phyloP scores from a whole-genome alignment of 2,888 invertebrate species.

The Epinotia ramella region DNA sequence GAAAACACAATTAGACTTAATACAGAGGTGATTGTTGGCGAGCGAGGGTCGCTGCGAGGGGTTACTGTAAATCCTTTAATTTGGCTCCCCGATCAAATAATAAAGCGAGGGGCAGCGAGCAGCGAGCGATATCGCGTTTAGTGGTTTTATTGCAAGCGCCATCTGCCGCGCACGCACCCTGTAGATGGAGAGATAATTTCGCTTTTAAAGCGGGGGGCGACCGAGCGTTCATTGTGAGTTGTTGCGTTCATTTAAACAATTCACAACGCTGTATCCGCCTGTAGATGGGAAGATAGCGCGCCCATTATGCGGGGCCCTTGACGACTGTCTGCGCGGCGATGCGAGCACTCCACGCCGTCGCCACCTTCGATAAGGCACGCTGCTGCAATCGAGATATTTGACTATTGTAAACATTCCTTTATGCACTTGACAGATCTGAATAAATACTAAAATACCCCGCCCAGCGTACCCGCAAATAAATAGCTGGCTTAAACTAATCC shows the following conservation, averaged over 20 bases:
- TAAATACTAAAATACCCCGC: not conserved
- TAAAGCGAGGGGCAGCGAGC: slow-evolving; percentile 77
- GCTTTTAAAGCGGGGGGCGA: slow-evolving; percentile 74
- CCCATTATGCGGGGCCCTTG: slow-evolving; percentile 70
- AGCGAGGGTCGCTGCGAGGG: slow-evolving; percentile 80
- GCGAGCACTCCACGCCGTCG: slow-evolving; percentile 60
- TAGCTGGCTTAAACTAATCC: too few species aligned
- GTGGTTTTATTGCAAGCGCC: slow-evolving; percentile 86
- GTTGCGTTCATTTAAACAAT: slow-evolving; percentile 80
- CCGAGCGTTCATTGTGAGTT: slow-evolving; percentile 73
- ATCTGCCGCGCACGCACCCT: slow-evolving; percentile 77
- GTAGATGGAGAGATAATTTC: slow-evolving; percentile 83
- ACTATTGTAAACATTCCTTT: slow-evolving; percentile 1
- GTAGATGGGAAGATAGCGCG: slow-evolving; percentile 75
- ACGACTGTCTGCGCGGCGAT: slow-evolving; percentile 67
- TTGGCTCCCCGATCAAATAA: slow-evolving; percentile 85
- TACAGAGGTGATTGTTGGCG: slow-evolving; percentile 85
- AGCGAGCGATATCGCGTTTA: slow-evolving; percentile 83
- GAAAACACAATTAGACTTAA: slow-evolving; percentile 86
- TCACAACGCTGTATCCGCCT: slow-evolving; percentile 69
- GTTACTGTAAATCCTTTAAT: slow-evolving; percentile 84
- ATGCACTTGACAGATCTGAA: not conserved
- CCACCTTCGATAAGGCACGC: slow-evolving; percentile 71
- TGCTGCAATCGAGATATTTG: slow-evolving; percentile 41
- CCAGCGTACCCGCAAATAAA: too few species aligned